Base-by-base conservation (phyloP, 2,888 invertebrate species). In the Matsumyia berberina region DNA sequence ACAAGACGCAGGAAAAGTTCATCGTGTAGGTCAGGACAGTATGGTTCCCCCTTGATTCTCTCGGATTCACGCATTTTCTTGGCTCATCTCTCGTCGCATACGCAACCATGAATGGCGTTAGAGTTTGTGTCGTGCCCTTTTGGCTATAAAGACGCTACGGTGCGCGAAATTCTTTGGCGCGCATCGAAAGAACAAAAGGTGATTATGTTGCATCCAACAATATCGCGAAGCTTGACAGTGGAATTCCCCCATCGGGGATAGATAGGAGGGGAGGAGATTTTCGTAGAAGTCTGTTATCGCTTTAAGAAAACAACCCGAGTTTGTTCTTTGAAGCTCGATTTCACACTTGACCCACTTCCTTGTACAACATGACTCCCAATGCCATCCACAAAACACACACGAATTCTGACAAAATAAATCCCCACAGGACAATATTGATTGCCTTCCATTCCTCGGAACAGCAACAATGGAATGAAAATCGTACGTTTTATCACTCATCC, bases 401-500 rank as follows among this genome's bases (percentile, higher is more conserved):
- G n/a, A n/a, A 60, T 53, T 76, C 57, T 46, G 39, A 35, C 37
- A 67, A 62, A 62, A 58, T 46, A 49, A 78, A 70, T 44, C 64
- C 33, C 46, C 51, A 33, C 33, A 62, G 64, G 31, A 76, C 29
- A 72, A 77, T 51, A 72, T 72, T 60, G 64, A 77, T 66, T 77
- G 70, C 72, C 70, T 82, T 66, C 53, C 69, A 49, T 64, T 79
- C 55, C 35, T 64, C 55, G 12, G 57, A 57, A 57, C 62, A 64
- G 49, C 69, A 77, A 82, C 81, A 83, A 78, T 33, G 15, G 53
- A 78, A 72, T 33, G n/a, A 73, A 73, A 58, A 80, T 46, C 60
- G 39, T 73, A 73, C 83, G 67, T 51, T 83, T 72, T 79, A 83
- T 78, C 79, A 67, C 73, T 77, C 77, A 70, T 62, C 67, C 79